phyloP scores from a whole-genome alignment of 2,888 invertebrate genomes.

The Caenorhabditis becei region DNA sequence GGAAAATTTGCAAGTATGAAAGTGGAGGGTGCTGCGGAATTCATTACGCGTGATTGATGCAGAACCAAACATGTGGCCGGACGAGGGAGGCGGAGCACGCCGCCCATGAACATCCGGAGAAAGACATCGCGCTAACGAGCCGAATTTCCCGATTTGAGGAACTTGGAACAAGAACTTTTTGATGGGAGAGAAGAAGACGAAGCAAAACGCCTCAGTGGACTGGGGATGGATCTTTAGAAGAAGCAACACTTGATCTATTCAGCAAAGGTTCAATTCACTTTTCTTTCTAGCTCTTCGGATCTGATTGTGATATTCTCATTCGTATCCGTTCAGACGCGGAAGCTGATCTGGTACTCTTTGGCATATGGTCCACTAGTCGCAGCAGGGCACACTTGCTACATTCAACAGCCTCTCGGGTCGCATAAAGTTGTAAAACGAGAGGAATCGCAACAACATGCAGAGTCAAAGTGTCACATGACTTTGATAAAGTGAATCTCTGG shows the following conservation, averaged over 20 bases:
- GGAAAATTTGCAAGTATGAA: conserved; percentile 20
- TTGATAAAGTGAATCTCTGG: conserved; percentile 30
- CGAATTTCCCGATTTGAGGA: background rate
- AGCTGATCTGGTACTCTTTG: too few species aligned
- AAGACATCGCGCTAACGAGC: conserved; percentile 27
- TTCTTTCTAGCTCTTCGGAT: too few species aligned
- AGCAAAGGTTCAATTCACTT: too few species aligned
- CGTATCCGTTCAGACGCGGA: too few species aligned
- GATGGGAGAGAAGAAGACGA: background rate
- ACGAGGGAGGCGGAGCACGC: conserved; percentile 25
- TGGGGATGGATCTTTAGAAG: too few species aligned
- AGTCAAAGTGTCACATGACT: conserved; percentile 45
- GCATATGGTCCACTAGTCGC: background rate
- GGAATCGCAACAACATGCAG: conserved; percentile 14
- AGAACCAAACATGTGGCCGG: conserved; percentile 56
- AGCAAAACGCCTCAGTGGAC: background rate
- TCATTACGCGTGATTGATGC: conserved; percentile 66
- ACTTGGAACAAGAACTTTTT: conserved; percentile 26
- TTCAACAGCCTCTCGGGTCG: background rate
- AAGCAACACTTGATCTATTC: too few species aligned
- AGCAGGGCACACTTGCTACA: background rate
- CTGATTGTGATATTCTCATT: too few species aligned
- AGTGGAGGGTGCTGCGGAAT: conserved; percentile 48
- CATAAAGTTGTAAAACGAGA: conserved; percentile 6
- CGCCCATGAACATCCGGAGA: conserved; percentile 52